Evolutionary conservation across 2,888 invertebrate genomes (phyloP).

Genomic region (Phorcus lineatus): DNA sequence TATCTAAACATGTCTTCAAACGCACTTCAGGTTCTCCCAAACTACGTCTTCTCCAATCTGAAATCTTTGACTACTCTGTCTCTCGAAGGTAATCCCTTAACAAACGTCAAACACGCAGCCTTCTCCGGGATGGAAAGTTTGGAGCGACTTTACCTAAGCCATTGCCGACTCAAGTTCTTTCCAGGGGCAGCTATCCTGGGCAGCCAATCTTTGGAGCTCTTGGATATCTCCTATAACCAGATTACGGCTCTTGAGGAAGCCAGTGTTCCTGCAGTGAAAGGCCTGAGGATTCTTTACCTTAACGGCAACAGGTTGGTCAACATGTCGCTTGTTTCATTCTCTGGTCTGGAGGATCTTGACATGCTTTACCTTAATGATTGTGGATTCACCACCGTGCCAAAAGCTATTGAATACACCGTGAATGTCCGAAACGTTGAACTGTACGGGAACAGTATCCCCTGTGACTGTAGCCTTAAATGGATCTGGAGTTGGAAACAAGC

Average conservation of each 20-base stretch:
- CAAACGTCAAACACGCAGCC: slow-evolving; percentile 20
- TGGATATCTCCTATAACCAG: slow-evolving; percentile 21
- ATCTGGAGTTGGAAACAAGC: slow-evolving; percentile 20
- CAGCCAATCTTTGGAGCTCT: background rate
- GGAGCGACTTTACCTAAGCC: background rate
- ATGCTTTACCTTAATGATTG: slow-evolving; percentile 26
- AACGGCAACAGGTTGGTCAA: slow-evolving; percentile 20
- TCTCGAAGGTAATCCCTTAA: slow-evolving; percentile 16
- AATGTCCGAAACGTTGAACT: slow-evolving; percentile 14
- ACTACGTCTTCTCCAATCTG: slow-evolving; percentile 23
- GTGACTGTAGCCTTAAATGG: slow-evolving; percentile 28
- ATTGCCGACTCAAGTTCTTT: slow-evolving; percentile 20
- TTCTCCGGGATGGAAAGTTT: slow-evolving; percentile 18
- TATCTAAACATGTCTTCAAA: slow-evolving; percentile 24
- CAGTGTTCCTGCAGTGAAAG: slow-evolving; percentile 7
- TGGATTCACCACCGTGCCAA: slow-evolving; percentile 24
- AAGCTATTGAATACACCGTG: slow-evolving; percentile 21
- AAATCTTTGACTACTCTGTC: background rate
- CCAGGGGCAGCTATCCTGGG: slow-evolving; percentile 16
- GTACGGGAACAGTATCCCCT: slow-evolving; percentile 21
- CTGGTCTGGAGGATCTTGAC: background rate
- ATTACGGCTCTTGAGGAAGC: slow-evolving; percentile 9
- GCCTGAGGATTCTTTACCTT: slow-evolving; percentile 5
- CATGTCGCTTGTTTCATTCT: slow-evolving; percentile 15
- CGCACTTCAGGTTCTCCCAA: background rate